phyloP scores from a whole-genome alignment of 1,140 invertebrate species.

The Zeugodacus cucurbitae region DNA sequence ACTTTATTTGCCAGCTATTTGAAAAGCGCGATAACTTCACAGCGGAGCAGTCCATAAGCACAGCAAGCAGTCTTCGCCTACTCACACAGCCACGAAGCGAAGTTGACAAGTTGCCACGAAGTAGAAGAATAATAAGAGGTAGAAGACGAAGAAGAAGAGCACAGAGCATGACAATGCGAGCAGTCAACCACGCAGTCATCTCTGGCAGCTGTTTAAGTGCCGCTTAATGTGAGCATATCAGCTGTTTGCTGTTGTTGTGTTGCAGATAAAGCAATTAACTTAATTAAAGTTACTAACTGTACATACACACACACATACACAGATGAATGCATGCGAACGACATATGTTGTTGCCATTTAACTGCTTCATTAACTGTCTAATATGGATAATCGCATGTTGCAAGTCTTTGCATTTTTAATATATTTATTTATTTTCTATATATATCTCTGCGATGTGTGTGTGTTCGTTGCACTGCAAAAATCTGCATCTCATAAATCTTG shows the following conservation, averaged over 20 bases:
- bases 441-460: not conserved
- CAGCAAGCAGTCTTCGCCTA: not conserved
- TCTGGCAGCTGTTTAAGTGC: not conserved
- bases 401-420: not conserved
- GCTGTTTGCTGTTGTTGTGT: not conserved
- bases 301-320: not conserved
- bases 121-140: not conserved
- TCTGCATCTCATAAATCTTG: slow-evolving; percentile 28
- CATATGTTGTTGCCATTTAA: slow-evolving; percentile 24
- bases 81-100: not conserved
- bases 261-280: slow-evolving; percentile 30
- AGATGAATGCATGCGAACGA: no score
- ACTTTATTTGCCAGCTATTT: not conserved
- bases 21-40: not conserved
- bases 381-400: not conserved
- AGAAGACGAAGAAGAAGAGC: not conserved
- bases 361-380: slow-evolving; percentile 38
- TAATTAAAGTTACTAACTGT: slow-evolving; percentile 27
- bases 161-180: not conserved
- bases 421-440: not conserved
- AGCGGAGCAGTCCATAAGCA: not conserved
- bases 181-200: not conserved
- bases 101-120: not conserved
- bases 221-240: not conserved
- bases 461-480: not conserved